Evolutionary conservation across 2,113 vertebrate genomes (phyloP).

Genomic region (Tringa solitaria): DNA sequence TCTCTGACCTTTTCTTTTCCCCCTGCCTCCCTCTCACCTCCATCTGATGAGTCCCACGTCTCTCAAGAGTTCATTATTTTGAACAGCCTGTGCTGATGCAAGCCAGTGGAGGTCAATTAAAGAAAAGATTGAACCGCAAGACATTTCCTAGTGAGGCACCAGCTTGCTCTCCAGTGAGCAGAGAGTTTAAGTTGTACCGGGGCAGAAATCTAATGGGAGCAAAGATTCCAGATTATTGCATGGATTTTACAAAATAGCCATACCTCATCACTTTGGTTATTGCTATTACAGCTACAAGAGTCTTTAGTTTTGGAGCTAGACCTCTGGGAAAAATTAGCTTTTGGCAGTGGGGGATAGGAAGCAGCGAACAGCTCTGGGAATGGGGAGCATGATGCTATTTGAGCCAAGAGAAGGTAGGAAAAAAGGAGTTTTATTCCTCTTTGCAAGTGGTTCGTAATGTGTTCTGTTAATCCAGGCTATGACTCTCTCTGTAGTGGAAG

Average conservation of each 20-base stretch:
- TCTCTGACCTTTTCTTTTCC: background rate
- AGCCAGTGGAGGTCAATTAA: background rate
- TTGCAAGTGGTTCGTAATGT: background rate
- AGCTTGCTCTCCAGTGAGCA: background rate
- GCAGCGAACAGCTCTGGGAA: background rate
- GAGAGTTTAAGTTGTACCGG: background rate
- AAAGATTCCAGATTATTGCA: background rate
- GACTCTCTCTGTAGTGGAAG: background rate
- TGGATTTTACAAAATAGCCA: background rate
- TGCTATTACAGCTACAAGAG: background rate
- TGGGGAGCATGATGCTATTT: background rate
- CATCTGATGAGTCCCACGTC: background rate
- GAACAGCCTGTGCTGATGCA: background rate
- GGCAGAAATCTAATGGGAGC: background rate
- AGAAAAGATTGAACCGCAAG: background rate
- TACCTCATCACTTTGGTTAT: background rate
- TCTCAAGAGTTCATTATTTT: constrained; percentile 30
- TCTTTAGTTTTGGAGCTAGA: background rate
- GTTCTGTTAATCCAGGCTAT: background rate
- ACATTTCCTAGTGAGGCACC: background rate
- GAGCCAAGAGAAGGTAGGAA: background rate
- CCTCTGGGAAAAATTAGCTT: background rate
- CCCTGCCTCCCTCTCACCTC: background rate
- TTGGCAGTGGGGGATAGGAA: background rate
- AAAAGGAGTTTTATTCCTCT: background rate